Evolutionary conservation across 1,140 invertebrate species (phyloP), one percentile per base, ranked within the genome.

Genomic region (Drosophila nigrodunni): DNA sequence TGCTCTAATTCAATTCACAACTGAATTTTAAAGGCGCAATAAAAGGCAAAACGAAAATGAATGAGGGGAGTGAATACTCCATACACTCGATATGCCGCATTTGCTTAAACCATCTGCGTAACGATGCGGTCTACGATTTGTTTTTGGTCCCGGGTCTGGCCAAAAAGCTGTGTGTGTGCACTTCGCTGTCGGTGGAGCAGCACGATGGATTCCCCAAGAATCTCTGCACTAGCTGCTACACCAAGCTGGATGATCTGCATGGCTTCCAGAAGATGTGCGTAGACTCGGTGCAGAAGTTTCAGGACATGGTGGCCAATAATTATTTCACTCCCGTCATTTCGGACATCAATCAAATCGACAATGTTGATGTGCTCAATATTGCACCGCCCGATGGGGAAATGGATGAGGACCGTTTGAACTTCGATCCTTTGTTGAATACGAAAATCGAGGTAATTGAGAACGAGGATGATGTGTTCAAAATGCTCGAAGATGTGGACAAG

Each of bases 401-500:
- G 62, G 90, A 92, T 1, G 90, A 92, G 35, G 90, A 92, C 64
- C 74, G 82, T 50, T 74, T 82, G 1, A 88, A 91, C 39, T 92
- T 89, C 37, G 90, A 92, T 61, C 90, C 90, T 7, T 68, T 92
- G 6, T 46, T 92, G 11, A 92, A 92, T 78, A 77, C 80, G 43
- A 92, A 92, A 65, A 82, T 92, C 34, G 90, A 92, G 35, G 64
- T 92, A 21, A 82, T 92, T 18, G 90, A 92, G 58, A 92, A 88
- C 47, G 90, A 89, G 54, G 90, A 92, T 18, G 90, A 92, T 55
- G 90, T 92, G 2, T 92, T 92, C 9, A 92, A 92, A 52, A 90
- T 92, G 90, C 54, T 92, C 13, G 90, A 92, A 25, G 69, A 74
- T 50, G 87, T 90, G 0, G 90, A 92, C n/a, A 92, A 89, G 54